Percentiles rank a stretch among this genome's conserved stretches.
These are phyloP conservation scores for Labeo catla DNA, from an alignment of 2,113 vertebrate genomes.

Conservation along the genomic window DNA sequence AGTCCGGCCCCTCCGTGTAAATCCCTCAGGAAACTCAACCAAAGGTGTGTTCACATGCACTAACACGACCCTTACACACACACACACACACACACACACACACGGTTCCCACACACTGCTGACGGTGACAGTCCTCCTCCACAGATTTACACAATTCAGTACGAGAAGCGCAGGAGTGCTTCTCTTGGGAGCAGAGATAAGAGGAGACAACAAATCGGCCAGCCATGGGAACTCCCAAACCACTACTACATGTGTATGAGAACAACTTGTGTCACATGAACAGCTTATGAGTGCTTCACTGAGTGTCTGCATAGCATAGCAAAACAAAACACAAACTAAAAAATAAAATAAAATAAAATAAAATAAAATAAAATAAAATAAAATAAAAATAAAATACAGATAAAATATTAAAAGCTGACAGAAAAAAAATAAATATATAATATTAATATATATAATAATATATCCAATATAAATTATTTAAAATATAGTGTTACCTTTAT, in stretches of 20 bases:
- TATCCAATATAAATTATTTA: too few species aligned
- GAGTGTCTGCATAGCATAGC: background rate
- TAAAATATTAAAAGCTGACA: too few species aligned
- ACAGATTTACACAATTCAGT: background rate
- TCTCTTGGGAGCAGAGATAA: constrained; percentile 47
- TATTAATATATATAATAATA: too few species aligned
- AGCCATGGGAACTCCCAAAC: constrained; percentile 39
- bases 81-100: background rate
- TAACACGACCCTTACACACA: background rate
- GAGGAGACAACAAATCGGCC: constrained; percentile 28
- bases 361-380: too few species aligned
- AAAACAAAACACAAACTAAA: too few species aligned
- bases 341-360: too few species aligned
- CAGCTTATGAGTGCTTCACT: background rate
- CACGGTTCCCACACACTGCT: constrained; percentile 6
- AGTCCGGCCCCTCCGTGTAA: background rate
- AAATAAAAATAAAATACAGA: too few species aligned
- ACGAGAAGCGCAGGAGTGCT: background rate
- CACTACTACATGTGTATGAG: constrained; percentile 27
- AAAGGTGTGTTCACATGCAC: constrained; percentile 26
- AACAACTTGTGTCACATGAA: background rate
- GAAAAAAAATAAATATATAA: too few species aligned
- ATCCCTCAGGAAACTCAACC: constrained; percentile 16
- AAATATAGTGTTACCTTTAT: background rate
- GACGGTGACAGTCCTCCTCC: background rate